Base-by-base conservation (phyloP, 2,888 invertebrate genomes). In the Chymomyza procnemis region DNA sequence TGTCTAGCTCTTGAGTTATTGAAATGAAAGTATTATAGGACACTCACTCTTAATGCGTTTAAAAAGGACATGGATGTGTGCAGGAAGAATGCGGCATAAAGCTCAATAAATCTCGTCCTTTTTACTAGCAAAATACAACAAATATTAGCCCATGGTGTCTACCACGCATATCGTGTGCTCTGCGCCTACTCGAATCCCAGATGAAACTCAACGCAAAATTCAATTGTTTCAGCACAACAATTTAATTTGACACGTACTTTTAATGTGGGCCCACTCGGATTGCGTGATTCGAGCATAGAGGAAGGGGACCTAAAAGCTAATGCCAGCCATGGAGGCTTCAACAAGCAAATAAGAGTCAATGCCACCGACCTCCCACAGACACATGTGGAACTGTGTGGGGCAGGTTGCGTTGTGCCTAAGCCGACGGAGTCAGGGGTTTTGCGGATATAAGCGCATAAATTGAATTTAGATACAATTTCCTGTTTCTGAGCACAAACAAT, bases 381-480 rank as follows among this genome's bases (percentile, higher is more conserved):
- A 73, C 66, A 64, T 67, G 66, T 59, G 61, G 58, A 55, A 55
- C 69, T 66, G 61, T 66, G 61, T 70, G 70, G 71, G 66, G 63
- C 76, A 18, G 50, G 50, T 19, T 50, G 47, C 5, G n/a, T 47
- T 4, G 47, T 47, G 14, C 4, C 16, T 47, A n/a, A 16, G 14
- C 14, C 3, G 71, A 8, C 26, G 8, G 26, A 26, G 6, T 26
- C 0, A 26, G 26, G 4, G 3, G 6, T 6, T n/a, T 26, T 67
- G 63, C 69, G 65, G 76, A 69, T 69, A 66, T 72, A 46, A 52
- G 66, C 69, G 67, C 86, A 85, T 83, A 81, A 81, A 81, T 81
- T 81, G 84, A 81, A 81, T 81, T 81, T 85, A 87, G 88, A 81
- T 81, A 81, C 81, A 87, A 87, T 81, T 87, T 87, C 81, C 88